Percentiles rank a stretch among this genome's conserved stretches.
phyloP scores from a whole-genome alignment of 2,797 vertebrate species.

The Antrozous pallidus region DNA sequence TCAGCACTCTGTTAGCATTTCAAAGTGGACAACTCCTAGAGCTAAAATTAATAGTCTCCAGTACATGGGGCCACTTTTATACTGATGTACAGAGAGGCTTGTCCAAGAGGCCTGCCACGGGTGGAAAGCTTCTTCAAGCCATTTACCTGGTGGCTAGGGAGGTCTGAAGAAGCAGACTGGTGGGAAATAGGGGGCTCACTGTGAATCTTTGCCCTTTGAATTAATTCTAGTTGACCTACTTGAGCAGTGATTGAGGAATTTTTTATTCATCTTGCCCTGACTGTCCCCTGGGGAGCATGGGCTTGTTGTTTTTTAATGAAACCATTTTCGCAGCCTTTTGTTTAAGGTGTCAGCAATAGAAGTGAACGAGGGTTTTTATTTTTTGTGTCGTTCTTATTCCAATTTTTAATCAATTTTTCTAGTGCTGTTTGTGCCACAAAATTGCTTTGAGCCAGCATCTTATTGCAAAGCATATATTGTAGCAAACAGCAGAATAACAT shows the following conservation, averaged over 20 bases:
- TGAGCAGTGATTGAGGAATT: conserved; percentile 87
- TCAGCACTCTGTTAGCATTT: conserved; percentile 49
- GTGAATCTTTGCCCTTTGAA: conserved; percentile 91
- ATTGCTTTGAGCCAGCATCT: conserved; percentile 39
- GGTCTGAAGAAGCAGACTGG: neutral
- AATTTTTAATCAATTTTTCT: neutral
- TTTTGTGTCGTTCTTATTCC: conserved; percentile 46
- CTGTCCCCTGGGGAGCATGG: conserved; percentile 82
- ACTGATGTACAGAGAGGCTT: conserved; percentile 16
- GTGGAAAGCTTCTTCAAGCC: neutral
- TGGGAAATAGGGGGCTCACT: conserved; percentile 66
- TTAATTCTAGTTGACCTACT: conserved; percentile 97
- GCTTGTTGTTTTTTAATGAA: conserved; percentile 88
- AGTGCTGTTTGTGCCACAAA: neutral
- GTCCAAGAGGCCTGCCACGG: neutral
- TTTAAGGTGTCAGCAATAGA: conserved; percentile 78
- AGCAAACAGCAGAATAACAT: conserved; percentile 58
- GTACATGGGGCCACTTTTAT: conserved; percentile 1
- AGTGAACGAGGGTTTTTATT: conserved; percentile 23
- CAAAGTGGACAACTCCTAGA: conserved; percentile 18
- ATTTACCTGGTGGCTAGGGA: neutral
- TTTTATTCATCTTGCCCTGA: conserved; percentile 81
- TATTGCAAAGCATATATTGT: neutral
- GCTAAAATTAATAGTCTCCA: conserved; percentile 56
- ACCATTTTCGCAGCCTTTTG: conserved; percentile 83